Evolutionary conservation across 2,113 vertebrate genomes (phyloP).

Genomic region (Antechinus stuartii): DNA sequence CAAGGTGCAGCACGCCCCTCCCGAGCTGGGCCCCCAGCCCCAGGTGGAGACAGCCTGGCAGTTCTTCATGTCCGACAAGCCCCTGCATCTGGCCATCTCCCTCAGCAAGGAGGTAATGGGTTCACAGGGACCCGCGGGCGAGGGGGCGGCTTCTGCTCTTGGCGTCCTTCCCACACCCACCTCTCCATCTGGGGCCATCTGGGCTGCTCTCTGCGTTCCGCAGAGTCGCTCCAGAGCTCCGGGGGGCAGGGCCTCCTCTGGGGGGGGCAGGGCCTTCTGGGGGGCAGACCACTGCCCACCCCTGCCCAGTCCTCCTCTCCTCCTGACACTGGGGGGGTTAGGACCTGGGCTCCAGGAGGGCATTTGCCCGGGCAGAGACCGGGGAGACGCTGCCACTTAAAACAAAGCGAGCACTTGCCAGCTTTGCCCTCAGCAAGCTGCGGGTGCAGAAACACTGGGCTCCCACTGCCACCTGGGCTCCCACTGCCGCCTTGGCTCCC

Average conservation of each 20-base stretch:
- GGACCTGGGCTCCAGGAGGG: not conserved
- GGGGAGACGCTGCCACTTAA: not conserved
- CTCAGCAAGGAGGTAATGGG: slow-evolving; percentile 94
- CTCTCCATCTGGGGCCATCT: not conserved
- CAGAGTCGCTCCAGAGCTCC: not conserved
- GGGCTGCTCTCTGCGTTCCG: not conserved
- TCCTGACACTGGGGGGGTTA: not conserved
- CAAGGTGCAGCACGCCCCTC: slow-evolving; percentile 93
- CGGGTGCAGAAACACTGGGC: not conserved
- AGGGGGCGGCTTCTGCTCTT: rapidly evolving
- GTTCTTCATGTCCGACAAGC: slow-evolving; percentile 95
- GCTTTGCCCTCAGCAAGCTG: not conserved
- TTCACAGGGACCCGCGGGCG: rapidly evolving
- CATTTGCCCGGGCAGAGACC: not conserved
- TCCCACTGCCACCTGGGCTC: no score
- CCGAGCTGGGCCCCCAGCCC: slow-evolving; percentile 83
- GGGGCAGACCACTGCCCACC: no score
- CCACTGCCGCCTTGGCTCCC: not conserved
- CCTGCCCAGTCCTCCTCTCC: not conserved
- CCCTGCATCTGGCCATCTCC: slow-evolving; percentile 88
- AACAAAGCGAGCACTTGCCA: not conserved
- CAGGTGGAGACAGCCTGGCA: slow-evolving; percentile 89
- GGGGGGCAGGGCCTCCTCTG: not conserved
- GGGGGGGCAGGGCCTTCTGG: no score
- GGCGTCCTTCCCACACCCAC: not conserved